Percentiles rank a stretch among this genome's conserved stretches.
These are phyloP conservation scores for Bugula neritina DNA, from an alignment of 2,888 invertebrate species.

Conservation along the genomic window DNA sequence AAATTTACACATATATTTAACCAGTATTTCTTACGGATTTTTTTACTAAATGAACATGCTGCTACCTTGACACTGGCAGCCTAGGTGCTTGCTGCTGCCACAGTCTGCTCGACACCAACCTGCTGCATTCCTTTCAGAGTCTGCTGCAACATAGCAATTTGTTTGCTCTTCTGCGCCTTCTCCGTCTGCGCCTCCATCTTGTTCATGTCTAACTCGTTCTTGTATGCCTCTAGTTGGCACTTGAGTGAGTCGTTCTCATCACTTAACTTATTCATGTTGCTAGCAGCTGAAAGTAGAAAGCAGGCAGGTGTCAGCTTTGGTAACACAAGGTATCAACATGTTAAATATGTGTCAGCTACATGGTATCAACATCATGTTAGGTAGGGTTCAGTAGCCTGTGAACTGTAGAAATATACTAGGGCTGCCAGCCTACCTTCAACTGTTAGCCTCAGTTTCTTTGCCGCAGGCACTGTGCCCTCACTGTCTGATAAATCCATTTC, in stretches of 20 bases:
- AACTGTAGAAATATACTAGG: too few relatives aligned
- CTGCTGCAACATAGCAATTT: conserved; percentile 69
- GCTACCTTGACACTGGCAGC: too few relatives aligned
- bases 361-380: too few relatives aligned
- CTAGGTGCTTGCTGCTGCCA: not conserved
- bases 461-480: conserved; percentile 54
- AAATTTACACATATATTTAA: too few relatives aligned
- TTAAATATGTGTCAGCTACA: too few relatives aligned
- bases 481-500: conserved; percentile 83
- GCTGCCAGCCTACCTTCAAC: too few relatives aligned
- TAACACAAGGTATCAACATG: too few relatives aligned
- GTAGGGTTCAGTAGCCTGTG: too few relatives aligned
- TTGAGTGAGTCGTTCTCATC: conserved; percentile 84
- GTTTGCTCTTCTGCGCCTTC: conserved; percentile 76
- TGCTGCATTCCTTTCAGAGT: conserved; percentile 56
- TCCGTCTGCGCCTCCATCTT: conserved; percentile 74
- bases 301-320: too few relatives aligned
- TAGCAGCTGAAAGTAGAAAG: not conserved
- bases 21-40: too few relatives aligned
- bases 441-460: conserved; percentile 35
- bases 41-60: too few relatives aligned
- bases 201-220: conserved; percentile 83
- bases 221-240: conserved; percentile 79
- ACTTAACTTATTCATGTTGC: conserved; percentile 50
- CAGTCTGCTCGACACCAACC: conserved; percentile 34